Evolutionary conservation across 2,113 vertebrate species (phyloP).

Genomic region (Antigone vipio): DNA sequence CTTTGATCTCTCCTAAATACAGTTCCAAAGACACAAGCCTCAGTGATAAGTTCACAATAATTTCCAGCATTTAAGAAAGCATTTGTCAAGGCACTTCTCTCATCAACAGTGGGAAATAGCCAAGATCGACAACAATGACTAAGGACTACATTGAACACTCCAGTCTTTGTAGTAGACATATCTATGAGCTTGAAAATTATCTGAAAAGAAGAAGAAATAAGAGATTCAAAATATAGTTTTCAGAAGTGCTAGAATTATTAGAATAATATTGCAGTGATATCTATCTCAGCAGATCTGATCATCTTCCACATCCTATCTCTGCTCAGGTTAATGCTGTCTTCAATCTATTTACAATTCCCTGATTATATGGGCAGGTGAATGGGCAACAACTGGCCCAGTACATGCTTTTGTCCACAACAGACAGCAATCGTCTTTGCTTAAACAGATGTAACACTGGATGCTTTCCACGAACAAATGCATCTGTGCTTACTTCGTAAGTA

Average conservation of each 20-base stretch:
- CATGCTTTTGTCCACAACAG: not conserved
- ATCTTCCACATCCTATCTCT: not conserved
- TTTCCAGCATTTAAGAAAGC: constrained; percentile 76
- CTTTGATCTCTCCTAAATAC: constrained; percentile 92
- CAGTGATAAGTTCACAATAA: constrained; percentile 80
- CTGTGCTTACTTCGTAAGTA: not conserved
- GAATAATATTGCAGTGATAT: not conserved
- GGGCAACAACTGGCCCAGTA: not conserved
- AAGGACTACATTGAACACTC: constrained; percentile 87
- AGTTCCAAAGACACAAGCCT: constrained; percentile 89
- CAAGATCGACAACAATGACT: constrained; percentile 87
- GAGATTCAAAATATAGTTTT: not conserved
- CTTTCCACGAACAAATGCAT: not conserved
- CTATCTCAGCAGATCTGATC: not conserved
- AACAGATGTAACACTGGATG: not conserved
- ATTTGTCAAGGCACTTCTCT: not conserved
- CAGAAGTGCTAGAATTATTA: not conserved
- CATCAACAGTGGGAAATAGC: constrained; percentile 64
- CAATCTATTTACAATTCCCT: not conserved
- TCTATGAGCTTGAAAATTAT: constrained; percentile 83
- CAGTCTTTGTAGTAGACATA: constrained; percentile 86
- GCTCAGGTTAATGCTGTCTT: not conserved
- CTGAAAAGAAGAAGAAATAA: constrained; percentile 68
- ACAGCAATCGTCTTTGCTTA: not conserved
- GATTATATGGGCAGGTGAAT: not conserved